Percentiles rank a stretch among this genome's conserved stretches.
phyloP scores from a whole-genome alignment of 2,113 vertebrate genomes.

The Gymnarchus niloticus region DNA sequence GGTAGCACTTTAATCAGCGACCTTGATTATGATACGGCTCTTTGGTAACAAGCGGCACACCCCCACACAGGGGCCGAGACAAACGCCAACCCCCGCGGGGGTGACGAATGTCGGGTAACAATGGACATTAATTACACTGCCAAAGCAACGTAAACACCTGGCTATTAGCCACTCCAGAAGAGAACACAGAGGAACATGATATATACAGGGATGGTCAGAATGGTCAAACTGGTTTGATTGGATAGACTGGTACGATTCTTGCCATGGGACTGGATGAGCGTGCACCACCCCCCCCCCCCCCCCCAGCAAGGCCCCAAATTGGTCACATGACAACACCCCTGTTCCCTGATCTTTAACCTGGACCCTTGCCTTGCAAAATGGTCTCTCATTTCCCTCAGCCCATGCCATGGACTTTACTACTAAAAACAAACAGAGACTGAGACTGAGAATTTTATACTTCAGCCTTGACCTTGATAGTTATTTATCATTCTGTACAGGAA shows the following conservation, averaged over 20 bases:
- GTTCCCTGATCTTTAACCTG: not conserved
- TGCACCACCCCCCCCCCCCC: not conserved
- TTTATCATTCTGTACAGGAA: not conserved
- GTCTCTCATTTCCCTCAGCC: not conserved
- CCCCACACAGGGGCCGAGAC: not conserved
- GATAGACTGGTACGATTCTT: not conserved
- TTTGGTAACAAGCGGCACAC: not conserved
- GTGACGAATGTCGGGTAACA: not conserved
- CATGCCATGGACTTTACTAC: not conserved
- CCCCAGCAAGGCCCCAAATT: not conserved
- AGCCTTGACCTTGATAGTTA: conserved; percentile 8
- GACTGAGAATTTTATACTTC: not conserved
- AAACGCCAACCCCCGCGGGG: not conserved
- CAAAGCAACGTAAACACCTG: not conserved
- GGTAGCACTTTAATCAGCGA: not conserved
- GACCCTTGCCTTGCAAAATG: not conserved
- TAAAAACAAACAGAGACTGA: not conserved
- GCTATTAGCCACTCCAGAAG: not conserved
- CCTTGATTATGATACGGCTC: conserved; percentile 9
- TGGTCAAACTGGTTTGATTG: not conserved
- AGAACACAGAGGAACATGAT: not conserved
- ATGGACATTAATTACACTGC: not conserved
- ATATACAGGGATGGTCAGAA: not conserved
- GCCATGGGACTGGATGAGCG: not conserved
- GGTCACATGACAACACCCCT: not conserved